A percentile compares a stretch with the other conserved stretches of the same genome.
Evolutionary conservation across 2,888 invertebrate species (phyloP).

Genomic region (Nephrocerus scutellatus): DNA sequence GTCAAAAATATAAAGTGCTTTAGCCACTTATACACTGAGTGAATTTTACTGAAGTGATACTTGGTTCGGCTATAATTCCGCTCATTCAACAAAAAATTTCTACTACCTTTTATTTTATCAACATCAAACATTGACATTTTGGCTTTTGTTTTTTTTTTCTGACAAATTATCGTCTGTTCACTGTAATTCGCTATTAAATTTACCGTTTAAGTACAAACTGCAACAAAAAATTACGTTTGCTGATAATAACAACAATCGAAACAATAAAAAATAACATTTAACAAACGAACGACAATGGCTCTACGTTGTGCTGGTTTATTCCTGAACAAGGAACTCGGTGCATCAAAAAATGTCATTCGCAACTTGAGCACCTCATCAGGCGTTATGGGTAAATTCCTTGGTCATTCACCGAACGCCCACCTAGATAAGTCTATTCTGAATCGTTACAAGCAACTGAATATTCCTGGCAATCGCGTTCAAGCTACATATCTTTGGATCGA

Average conservation of each 20-base stretch:
- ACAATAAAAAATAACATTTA: constrained; percentile 7
- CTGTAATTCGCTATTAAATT: too few relatives aligned
- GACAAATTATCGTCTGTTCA: too few relatives aligned
- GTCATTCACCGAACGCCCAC: constrained; percentile 71
- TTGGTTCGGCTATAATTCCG: too few relatives aligned
- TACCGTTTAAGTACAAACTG: constrained; percentile 1
- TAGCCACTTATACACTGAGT: too few relatives aligned
- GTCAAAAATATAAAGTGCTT: constrained; percentile 27
- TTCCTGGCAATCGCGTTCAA: constrained; percentile 53
- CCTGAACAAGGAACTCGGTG: constrained; percentile 34
- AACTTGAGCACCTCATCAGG: constrained; percentile 22
- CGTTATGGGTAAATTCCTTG: constrained; percentile 26
- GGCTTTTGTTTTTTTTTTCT: too few relatives aligned
- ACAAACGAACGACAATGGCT: too few relatives aligned
- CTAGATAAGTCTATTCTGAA: constrained; percentile 65
- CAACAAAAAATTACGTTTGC: background rate
- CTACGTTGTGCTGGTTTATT: constrained; percentile 43
- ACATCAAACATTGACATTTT: too few relatives aligned
- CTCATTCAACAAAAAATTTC: constrained; percentile 18
- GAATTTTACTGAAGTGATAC: too few relatives aligned
- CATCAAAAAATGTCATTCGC: constrained; percentile 26
- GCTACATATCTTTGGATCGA: constrained; percentile 72
- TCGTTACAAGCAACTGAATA: constrained; percentile 62
- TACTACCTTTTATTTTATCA: constrained; percentile 18
- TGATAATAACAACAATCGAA: constrained; percentile 6